phyloP scores from a whole-genome alignment of 2,888 invertebrate species.

The Tetragnatha montana region DNA sequence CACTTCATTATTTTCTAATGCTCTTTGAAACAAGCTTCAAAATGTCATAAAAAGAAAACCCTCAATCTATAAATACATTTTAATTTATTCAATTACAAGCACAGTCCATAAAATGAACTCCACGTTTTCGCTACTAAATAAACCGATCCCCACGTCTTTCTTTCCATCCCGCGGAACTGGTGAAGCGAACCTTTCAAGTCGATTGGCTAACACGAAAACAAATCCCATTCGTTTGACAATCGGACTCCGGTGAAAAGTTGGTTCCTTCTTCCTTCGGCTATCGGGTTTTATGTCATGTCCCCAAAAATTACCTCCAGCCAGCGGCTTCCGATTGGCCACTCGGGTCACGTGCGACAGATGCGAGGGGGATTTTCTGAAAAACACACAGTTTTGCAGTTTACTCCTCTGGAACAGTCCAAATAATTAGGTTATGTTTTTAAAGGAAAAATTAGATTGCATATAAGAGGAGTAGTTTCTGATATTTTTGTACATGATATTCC shows the following conservation, averaged over 20 bases:
- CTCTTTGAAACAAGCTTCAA: too few relatives aligned
- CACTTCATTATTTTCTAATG: too few relatives aligned
- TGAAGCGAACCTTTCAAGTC: too few relatives aligned
- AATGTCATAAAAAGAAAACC: too few relatives aligned
- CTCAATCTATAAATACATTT: too few relatives aligned
- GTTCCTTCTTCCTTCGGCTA: conserved; percentile 28
- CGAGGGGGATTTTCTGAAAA: conserved; percentile 42
- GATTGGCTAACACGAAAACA: too few relatives aligned
- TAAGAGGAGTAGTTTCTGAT: background rate
- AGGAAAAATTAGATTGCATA: conserved; percentile 58
- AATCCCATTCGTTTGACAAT: background rate
- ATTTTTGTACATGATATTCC: too few relatives aligned
- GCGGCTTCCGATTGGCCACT: conserved; percentile 13
- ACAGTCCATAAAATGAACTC: too few relatives aligned
- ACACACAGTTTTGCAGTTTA: conserved; percentile 29
- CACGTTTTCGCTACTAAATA: too few relatives aligned
- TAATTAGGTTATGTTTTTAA: conserved; percentile 62
- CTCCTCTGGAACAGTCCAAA: conserved; percentile 22
- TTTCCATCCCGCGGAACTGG: too few relatives aligned
- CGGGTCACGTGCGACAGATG: conserved; percentile 38
- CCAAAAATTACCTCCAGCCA: conserved; percentile 22
- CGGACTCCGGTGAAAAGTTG: background rate
- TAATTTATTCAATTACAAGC: too few relatives aligned
- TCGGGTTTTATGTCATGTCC: conserved; percentile 25
- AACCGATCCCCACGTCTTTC: too few relatives aligned